Evolutionary conservation across 2,113 vertebrate species (phyloP).

Genomic region (Poecilia latipinna): DNA sequence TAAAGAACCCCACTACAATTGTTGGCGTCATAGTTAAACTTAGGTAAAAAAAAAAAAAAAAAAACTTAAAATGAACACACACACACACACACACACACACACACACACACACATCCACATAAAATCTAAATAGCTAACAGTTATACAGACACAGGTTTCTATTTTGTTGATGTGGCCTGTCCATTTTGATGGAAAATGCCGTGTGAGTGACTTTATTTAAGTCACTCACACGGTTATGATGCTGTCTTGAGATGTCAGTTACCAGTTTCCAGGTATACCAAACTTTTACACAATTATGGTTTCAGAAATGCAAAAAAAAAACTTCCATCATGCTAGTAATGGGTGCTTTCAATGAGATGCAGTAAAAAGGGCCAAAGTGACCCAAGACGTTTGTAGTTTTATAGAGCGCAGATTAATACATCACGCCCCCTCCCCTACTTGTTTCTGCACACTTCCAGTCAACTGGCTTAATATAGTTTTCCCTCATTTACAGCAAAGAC

Average conservation of each 20-base stretch:
- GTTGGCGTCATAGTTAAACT: background rate
- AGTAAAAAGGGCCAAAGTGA: background rate
- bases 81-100: background rate
- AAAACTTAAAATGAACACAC: background rate
- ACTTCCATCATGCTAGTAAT: background rate
- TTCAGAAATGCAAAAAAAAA: background rate
- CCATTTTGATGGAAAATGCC: too few species aligned
- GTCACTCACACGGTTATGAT: too few species aligned
- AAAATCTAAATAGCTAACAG: background rate
- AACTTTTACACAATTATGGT: too few species aligned
- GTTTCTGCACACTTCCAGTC: background rate
- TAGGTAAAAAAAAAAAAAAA: background rate
- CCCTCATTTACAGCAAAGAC: background rate
- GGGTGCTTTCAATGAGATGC: background rate
- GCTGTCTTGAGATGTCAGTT: too few species aligned
- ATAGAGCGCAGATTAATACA: background rate
- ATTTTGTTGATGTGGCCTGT: background rate
- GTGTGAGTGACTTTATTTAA: too few species aligned
- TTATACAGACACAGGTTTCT: background rate
- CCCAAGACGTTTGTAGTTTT: background rate
- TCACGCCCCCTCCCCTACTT: background rate
- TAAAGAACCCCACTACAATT: background rate
- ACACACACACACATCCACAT: background rate
- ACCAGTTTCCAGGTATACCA: background rate
- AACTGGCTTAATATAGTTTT: background rate